Percentiles rank a stretch among this genome's conserved stretches.
Conservation (phyloP, 1,140 invertebrate species). For the Zaprionus davidi region DNA sequence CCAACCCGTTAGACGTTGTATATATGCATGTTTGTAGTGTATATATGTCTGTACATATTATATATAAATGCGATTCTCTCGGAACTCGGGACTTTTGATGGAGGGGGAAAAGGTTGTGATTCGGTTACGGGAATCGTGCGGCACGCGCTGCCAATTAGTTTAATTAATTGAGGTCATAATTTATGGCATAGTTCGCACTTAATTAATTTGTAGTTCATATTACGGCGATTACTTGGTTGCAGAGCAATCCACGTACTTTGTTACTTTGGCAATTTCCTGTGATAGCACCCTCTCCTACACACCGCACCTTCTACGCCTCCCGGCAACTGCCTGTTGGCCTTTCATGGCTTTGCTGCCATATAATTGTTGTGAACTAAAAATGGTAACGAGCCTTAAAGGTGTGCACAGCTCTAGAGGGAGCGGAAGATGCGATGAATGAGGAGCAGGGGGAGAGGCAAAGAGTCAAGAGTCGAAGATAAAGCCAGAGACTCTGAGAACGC, state of each 20-base stretch:
- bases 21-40: slow-evolving; percentile 33
- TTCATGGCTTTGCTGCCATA: slow-evolving; percentile 68
- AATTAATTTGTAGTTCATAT: slow-evolving; percentile 67
- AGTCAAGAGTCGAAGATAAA: slow-evolving; percentile 25
- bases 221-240: neutral
- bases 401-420: slow-evolving; percentile 5
- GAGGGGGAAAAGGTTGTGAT: slow-evolving; percentile 24
- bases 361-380: slow-evolving; percentile 72
- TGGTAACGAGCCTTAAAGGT: slow-evolving; percentile 62
- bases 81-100: slow-evolving; percentile 13
- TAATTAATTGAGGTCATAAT: slow-evolving; percentile 76
- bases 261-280: slow-evolving; percentile 54
- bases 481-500: slow-evolving; percentile 5
- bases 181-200: slow-evolving; percentile 58
- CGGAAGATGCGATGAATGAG: neutral
- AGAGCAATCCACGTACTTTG: slow-evolving; percentile 48
- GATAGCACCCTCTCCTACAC: slow-evolving; percentile 23
- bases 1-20: slow-evolving; percentile 32
- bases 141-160: slow-evolving; percentile 69
- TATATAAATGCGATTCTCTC: neutral
- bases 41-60: neutral
- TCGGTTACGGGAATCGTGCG: slow-evolving; percentile 1
- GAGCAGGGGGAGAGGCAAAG: neutral
- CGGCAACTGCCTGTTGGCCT: slow-evolving; percentile 31
- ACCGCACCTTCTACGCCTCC: neutral